Percentiles rank a stretch among this genome's conserved stretches.
phyloP scores from a whole-genome alignment of 35 echinoderm and acorn worm genomes.

The Apostichopus parvimensis region DNA sequence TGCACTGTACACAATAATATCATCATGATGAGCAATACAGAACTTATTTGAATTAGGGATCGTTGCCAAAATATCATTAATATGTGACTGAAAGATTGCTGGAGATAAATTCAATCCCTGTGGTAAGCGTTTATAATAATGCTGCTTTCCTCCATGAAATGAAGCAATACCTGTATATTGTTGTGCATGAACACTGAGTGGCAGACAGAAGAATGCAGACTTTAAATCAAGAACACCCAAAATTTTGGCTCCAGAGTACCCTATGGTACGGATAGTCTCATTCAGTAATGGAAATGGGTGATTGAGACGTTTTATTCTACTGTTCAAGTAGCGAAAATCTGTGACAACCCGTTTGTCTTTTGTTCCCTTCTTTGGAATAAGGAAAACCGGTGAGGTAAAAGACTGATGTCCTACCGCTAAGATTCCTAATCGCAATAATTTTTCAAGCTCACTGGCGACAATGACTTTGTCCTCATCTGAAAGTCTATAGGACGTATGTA shows the following conservation, averaged over 20 bases:
- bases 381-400: slow-evolving; percentile 32
- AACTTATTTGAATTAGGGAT: too few species aligned
- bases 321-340: slow-evolving; percentile 48
- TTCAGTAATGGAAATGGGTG: slow-evolving; percentile 63
- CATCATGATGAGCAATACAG: too few species aligned
- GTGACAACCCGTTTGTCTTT: slow-evolving; percentile 19
- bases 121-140: slow-evolving; percentile 50
- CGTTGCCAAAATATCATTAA: too few species aligned
- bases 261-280: slow-evolving; percentile 58
- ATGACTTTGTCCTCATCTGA: too few species aligned
- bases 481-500: too few species aligned
- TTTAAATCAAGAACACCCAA: too few species aligned
- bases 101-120: slow-evolving; percentile 51
- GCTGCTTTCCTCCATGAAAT: slow-evolving; percentile 39
- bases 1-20: too few species aligned
- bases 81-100: background rate
- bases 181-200: slow-evolving; percentile 27
- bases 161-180: slow-evolving; percentile 63
- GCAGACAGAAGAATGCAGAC: too few species aligned
- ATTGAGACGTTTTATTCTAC: slow-evolving; percentile 48
- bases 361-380: slow-evolving; percentile 11
- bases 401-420: slow-evolving; percentile 59
- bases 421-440: slow-evolving; percentile 61
- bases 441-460: slow-evolving; percentile 43
- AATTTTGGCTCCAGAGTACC: slow-evolving; percentile 21